phyloP scores from a whole-genome alignment of 2,888 invertebrate genomes.

The Dicranocentrus wangi region DNA sequence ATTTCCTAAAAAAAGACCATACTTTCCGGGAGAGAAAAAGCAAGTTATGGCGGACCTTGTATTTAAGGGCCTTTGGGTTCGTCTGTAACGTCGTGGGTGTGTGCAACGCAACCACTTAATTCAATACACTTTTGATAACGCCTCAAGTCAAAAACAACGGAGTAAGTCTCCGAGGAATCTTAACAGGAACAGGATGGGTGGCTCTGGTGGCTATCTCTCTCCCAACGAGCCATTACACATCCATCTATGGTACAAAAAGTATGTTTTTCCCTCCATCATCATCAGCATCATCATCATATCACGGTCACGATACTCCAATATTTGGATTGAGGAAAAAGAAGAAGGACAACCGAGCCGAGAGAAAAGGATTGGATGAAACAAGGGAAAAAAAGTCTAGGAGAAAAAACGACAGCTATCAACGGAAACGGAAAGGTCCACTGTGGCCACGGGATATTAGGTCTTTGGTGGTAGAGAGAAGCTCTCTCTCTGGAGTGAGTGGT shows the following conservation, averaged over 20 bases:
- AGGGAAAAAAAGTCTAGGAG: too few relatives aligned
- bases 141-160: background rate
- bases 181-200: too few relatives aligned
- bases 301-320: background rate
- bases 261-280: too few relatives aligned
- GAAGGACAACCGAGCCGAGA: too few relatives aligned
- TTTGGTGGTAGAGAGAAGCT: background rate
- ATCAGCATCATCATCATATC: too few relatives aligned
- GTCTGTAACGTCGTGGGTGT: background rate
- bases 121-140: background rate
- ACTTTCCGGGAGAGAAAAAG: background rate
- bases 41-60: background rate
- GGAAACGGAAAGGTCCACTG: conserved; percentile 53
- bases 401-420: conserved; percentile 51
- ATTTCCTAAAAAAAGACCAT: conserved; percentile 1
- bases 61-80: too few relatives aligned
- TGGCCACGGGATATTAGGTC: conserved; percentile 53
- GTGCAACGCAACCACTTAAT: background rate
- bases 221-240: too few relatives aligned
- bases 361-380: conserved; percentile 14
- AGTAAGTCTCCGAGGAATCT: background rate
- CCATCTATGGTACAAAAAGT: too few relatives aligned
- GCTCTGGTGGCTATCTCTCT: too few relatives aligned
- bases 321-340: background rate
- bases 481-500: background rate